Percentiles rank a stretch among this genome's conserved stretches.
These are phyloP conservation scores for Percopsis transmontana DNA, from an alignment of 2,113 vertebrate species.

Conservation along the genomic window DNA sequence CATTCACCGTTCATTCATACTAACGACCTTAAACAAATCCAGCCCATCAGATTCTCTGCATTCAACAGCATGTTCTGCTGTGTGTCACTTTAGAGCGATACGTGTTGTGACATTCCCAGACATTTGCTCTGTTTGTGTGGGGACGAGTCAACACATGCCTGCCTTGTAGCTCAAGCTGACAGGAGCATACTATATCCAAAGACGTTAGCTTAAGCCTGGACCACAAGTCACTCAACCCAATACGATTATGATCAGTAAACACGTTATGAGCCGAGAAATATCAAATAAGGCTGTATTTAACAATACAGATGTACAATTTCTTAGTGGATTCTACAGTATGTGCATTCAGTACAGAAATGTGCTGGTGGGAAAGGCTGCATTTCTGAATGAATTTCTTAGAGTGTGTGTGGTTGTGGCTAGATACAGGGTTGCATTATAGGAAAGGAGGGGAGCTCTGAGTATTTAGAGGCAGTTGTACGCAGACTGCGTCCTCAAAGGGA, in stretches of 20 bases:
- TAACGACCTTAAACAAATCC: too few species aligned
- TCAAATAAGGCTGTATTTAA: background rate
- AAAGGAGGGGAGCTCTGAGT: background rate
- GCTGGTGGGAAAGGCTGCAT: background rate
- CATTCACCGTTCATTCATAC: too few species aligned
- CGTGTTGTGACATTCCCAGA: conserved; percentile 61
- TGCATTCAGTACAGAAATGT: background rate
- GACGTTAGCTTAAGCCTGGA: conserved; percentile 6
- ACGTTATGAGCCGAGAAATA: background rate
- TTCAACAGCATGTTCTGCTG: background rate
- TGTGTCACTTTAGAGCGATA: conserved; percentile 28
- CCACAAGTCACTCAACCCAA: background rate
- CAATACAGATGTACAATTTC: background rate
- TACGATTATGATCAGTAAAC: background rate
- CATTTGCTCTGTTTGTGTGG: conserved; percentile 46
- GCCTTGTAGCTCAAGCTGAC: conserved; percentile 25
- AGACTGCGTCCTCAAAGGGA: conserved; percentile 25
- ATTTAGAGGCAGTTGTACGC: conserved; percentile 38
- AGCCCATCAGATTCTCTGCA: too few species aligned
- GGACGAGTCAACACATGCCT: conserved; percentile 54
- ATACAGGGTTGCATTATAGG: background rate
- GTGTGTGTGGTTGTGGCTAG: conserved; percentile 1
- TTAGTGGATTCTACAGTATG: background rate
- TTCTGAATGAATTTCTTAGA: background rate
- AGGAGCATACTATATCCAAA: conserved; percentile 23